A percentile compares a stretch with the other conserved stretches of the same genome.
Evolutionary conservation across 2,113 vertebrate species (phyloP).

Genomic region (Leucopsar rothschildi): DNA sequence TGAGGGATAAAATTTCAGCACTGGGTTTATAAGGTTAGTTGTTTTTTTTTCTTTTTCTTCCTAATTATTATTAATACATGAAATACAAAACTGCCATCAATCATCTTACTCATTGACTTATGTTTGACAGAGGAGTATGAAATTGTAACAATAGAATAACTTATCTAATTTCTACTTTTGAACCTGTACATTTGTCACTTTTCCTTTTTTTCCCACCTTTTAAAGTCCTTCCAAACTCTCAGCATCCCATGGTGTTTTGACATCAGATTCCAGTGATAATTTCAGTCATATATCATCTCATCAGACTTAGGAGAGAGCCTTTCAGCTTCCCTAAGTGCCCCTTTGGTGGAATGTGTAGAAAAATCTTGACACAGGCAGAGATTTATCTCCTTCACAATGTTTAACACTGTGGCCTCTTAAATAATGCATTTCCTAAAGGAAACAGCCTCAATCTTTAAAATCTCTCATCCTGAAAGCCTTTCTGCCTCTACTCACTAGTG

Average conservation of each 20-base stretch:
- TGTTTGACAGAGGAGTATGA: not conserved
- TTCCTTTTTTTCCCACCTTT: not conserved
- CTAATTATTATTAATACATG: not conserved
- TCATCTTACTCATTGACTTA: not conserved
- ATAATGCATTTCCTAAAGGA: not conserved
- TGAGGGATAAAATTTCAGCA: not conserved
- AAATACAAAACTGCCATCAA: not conserved
- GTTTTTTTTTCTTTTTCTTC: not conserved
- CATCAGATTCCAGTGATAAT: not conserved
- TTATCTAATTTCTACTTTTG: not conserved
- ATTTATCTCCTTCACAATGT: not conserved
- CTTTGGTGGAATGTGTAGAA: not conserved
- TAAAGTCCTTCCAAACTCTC: not conserved
- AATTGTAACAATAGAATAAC: not conserved
- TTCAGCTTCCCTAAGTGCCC: not conserved
- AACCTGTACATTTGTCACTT: not conserved
- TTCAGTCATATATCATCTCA: not conserved
- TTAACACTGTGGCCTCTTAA: not conserved
- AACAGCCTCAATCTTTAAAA: not conserved
- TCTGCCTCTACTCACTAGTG: not conserved
- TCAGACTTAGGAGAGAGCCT: not conserved
- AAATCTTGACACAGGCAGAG: not conserved
- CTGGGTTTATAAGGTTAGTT: not conserved
- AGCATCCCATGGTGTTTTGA: not conserved
- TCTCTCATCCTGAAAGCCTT: not conserved